Conservation (phyloP, 2,888 invertebrate species). For the Ornithoptera alexandrae region DNA sequence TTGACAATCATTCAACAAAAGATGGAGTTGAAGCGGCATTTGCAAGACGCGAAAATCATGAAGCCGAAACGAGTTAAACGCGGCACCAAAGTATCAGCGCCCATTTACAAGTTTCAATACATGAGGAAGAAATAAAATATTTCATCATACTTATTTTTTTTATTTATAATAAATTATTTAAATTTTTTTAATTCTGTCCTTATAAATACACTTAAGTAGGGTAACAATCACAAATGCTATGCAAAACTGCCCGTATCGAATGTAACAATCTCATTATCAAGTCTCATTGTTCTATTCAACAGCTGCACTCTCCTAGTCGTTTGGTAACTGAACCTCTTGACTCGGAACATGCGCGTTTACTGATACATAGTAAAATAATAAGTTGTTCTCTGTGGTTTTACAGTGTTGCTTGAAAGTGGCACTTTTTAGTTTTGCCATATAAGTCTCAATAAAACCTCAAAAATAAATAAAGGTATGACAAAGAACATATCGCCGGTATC, state of each 20-base stretch:
- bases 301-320: too few species aligned
- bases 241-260: conserved; percentile 4
- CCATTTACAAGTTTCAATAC: conserved; percentile 89
- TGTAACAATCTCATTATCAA: not conserved
- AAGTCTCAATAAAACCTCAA: too few species aligned
- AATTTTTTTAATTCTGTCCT: conserved; percentile 22
- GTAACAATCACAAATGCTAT: conserved; percentile 29
- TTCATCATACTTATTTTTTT: conserved; percentile 2
- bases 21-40: conserved; percentile 84
- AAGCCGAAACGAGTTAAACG: conserved; percentile 83
- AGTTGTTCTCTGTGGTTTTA: too few species aligned
- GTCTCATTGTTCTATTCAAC: too few species aligned
- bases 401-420: too few species aligned
- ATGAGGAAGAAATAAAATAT: conserved; percentile 86
- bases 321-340: too few species aligned
- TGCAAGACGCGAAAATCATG: conserved; percentile 82
- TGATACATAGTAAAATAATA: too few species aligned
- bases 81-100: conserved; percentile 84
- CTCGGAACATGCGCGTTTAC: too few species aligned
- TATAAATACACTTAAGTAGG: conserved; percentile 21
- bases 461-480: too few species aligned
- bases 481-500: too few species aligned
- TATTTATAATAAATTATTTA: conserved; percentile 41
- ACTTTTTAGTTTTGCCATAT: too few species aligned
- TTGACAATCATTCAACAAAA: conserved; percentile 88